Conservation (phyloP, 2,888 invertebrate genomes). For the Cantharis rustica region DNA sequence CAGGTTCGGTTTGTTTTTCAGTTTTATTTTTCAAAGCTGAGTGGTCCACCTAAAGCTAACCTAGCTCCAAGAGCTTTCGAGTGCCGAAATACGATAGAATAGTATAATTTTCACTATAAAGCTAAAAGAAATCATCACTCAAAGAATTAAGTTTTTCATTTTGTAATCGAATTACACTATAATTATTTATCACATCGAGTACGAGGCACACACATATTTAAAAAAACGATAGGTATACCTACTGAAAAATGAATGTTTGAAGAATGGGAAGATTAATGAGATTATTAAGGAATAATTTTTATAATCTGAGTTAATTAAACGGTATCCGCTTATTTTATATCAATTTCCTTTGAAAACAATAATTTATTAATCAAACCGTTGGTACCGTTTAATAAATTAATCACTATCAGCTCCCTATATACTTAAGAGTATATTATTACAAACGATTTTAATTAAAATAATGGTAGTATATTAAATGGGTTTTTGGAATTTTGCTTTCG, state of each 20-base stretch:
- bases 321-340: not conserved
- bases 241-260: not conserved
- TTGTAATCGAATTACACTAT: not conserved
- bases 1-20: too few relatives aligned
- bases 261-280: not conserved
- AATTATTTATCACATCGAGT: too few relatives aligned
- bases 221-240: too few relatives aligned
- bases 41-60: not conserved
- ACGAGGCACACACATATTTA: too few relatives aligned
- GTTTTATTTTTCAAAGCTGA: too few relatives aligned
- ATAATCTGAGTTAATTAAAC: not conserved
- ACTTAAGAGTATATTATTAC: not conserved
- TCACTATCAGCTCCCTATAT: not conserved
- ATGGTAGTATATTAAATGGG: not conserved
- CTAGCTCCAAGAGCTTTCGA: not conserved
- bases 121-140: not conserved
- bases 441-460: not conserved
- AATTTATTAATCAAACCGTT: not conserved
- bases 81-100: not conserved
- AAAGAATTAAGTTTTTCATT: not conserved
- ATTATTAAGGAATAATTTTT: not conserved
- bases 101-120: not conserved
- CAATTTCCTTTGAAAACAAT: not conserved
- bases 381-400: not conserved
- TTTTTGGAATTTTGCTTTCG: not conserved